phyloP scores from a whole-genome alignment of 2,888 invertebrate genomes.

The Endomychus coccineus region DNA sequence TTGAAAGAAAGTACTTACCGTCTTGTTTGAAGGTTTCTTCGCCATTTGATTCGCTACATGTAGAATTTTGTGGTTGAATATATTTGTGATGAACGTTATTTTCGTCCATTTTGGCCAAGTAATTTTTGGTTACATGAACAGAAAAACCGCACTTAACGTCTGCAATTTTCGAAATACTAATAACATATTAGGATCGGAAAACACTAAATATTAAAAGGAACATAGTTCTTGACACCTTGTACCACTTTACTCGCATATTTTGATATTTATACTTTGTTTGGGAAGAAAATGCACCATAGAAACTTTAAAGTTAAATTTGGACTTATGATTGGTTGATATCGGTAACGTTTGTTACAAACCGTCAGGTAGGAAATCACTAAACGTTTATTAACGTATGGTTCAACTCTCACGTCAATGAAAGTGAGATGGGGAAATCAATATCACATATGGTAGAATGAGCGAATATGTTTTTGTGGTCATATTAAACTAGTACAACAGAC shows the following conservation, averaged over 20 bases:
- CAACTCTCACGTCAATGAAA: too few relatives aligned
- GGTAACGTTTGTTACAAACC: constrained; percentile 11
- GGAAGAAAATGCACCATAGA: constrained; percentile 35
- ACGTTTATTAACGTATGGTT: too few relatives aligned
- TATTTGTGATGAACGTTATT: constrained; percentile 30
- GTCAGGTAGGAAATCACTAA: constrained; percentile 13
- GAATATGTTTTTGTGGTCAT: too few relatives aligned
- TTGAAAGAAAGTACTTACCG: constrained; percentile 33
- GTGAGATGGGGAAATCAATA: too few relatives aligned
- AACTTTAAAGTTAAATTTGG: constrained; percentile 41
- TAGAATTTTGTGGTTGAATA: constrained; percentile 40
- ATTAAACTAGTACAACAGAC: too few relatives aligned
- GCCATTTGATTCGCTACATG: constrained; percentile 41
- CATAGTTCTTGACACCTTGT: constrained; percentile 22
- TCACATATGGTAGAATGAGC: too few relatives aligned
- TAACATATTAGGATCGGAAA: constrained; percentile 16
- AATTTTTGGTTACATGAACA: constrained; percentile 36
- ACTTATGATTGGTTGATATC: constrained; percentile 35
- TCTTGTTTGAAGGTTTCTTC: constrained; percentile 37
- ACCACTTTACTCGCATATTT: constrained; percentile 34
- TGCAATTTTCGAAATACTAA: constrained; percentile 5
- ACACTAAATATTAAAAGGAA: constrained; percentile 21
- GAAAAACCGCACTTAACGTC: constrained; percentile 21
- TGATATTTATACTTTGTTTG: constrained; percentile 35
- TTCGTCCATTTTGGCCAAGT: constrained; percentile 44